Percentiles rank a stretch among this genome's conserved stretches.
phyloP scores from a whole-genome alignment of 2,113 vertebrate species.

The Sander lucioperca region DNA sequence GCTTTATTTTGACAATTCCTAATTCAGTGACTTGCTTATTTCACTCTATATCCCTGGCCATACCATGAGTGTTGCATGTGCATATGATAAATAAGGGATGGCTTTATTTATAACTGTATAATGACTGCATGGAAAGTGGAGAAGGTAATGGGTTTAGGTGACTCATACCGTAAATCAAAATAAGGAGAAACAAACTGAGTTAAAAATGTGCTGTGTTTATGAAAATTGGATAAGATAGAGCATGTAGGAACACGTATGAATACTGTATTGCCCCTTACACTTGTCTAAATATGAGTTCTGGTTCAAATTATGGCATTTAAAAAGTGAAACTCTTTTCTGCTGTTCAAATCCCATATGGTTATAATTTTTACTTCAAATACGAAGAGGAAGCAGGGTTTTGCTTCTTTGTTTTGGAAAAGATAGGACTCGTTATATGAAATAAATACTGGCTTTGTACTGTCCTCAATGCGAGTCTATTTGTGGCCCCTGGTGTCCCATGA shows the following conservation, averaged over 20 bases:
- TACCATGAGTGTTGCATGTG: not conserved
- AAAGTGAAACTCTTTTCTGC: conserved; percentile 8
- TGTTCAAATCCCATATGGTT: conserved; percentile 55
- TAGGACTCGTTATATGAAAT: conserved; percentile 46
- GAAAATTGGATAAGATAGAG: not conserved
- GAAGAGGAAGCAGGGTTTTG: conserved; percentile 18
- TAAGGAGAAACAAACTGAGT: not conserved
- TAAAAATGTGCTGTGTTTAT: not conserved
- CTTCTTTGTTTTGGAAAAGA: conserved; percentile 52
- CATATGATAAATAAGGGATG: not conserved
- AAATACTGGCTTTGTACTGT: conserved; percentile 66
- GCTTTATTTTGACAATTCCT: not conserved
- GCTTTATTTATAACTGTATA: not conserved
- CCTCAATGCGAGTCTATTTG: conserved; percentile 68
- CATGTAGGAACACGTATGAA: not conserved
- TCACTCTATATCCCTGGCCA: not conserved
- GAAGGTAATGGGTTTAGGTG: not conserved
- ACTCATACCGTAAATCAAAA: not conserved
- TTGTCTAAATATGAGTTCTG: conserved; percentile 25
- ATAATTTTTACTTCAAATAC: conserved; percentile 56
- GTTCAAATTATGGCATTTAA: conserved; percentile 40
- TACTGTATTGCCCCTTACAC: not conserved
- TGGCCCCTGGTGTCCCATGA: conserved; percentile 59
- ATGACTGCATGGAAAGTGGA: not conserved
- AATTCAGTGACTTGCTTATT: conserved; percentile 8